Base-by-base conservation (phyloP, 1,140 invertebrate genomes). In the Goniozus legneri region DNA sequence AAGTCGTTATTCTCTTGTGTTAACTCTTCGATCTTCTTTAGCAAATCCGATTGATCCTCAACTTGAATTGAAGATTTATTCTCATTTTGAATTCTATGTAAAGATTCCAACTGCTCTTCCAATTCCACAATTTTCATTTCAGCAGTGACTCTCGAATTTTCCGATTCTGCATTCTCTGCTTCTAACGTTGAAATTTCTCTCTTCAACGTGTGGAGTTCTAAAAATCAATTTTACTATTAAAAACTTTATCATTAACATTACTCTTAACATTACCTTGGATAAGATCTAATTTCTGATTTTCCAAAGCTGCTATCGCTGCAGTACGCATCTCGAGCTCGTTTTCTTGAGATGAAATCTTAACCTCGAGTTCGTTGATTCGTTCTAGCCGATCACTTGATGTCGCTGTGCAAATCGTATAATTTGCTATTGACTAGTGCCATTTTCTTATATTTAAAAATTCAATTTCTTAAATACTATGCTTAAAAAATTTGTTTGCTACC, bases 41-140 rank as follows among this genome's bases (percentile, higher is more conserved):
- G 13, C 0, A 80, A 52, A 57, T 80, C 75, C 27, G 24, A 3
- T 4, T 75, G 77, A 53, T 79, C 79, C 52, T 76, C 69, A 6
- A 63, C 66, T 30, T 73, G 73, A 2, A 78, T 47, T 19, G 69
- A 57, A 56, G 34, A 15, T 44, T 54, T 52, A 31, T 8, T 60
- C 13, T 56, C 52, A 14, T 24, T 46, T 2, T 51, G 27, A n/a
- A 22, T 35, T 60, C 60, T 69, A 2, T 69, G 56, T 8, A 67
- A 18, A 3, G 58, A 49, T 42, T 86, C 84, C 13, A 85, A 65
- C 64, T 86, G 80, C 63, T 87, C 85, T 65, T 85, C 81, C 45
- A 87, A 64, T 54, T 87, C 83, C 10, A 85, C 84, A 6, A 80
- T 78, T 54, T 83, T 85, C 57, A 89, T 83, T 75, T 88, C 84